These are phyloP conservation scores for Nomia melanderi DNA, from an alignment of 1,140 invertebrate genomes.

Conservation along the genomic window DNA sequence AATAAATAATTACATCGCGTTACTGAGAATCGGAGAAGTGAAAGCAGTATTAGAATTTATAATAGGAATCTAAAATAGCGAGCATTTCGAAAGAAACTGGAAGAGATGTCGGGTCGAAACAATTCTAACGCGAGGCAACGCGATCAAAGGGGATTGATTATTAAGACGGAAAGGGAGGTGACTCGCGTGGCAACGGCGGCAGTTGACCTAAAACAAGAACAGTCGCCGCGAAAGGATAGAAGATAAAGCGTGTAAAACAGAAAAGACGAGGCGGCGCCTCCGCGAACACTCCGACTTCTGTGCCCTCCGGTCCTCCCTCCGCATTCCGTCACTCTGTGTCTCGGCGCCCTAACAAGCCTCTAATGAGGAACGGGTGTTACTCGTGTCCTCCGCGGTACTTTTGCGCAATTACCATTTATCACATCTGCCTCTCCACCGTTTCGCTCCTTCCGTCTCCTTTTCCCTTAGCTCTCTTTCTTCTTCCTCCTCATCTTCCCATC, in stretches of 20 bases:
- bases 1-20: too few species aligned
- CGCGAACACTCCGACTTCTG: conserved; percentile 64
- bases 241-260: conserved; percentile 45
- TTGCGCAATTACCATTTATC: conserved; percentile 76
- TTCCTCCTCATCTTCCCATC: background rate
- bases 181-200: background rate
- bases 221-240: conserved; percentile 6
- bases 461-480: background rate
- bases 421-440: conserved; percentile 58
- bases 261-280: conserved; percentile 60
- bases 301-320: conserved; percentile 51
- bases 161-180: conserved; percentile 31
- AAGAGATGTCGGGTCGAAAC: too few species aligned
- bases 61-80: too few species aligned
- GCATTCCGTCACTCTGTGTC: conserved; percentile 72
- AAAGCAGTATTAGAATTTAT: too few species aligned
- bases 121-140: background rate
- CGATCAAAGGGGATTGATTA: conserved; percentile 48
- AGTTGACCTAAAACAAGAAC: conserved; percentile 50
- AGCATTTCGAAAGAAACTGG: too few species aligned
- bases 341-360: conserved; percentile 74
- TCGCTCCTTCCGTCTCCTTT: background rate
- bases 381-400: conserved; percentile 70
- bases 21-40: too few species aligned
- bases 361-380: conserved; percentile 78